Conservation (phyloP, 2,113 vertebrate species). For the Microtus ochrogaster region DNA sequence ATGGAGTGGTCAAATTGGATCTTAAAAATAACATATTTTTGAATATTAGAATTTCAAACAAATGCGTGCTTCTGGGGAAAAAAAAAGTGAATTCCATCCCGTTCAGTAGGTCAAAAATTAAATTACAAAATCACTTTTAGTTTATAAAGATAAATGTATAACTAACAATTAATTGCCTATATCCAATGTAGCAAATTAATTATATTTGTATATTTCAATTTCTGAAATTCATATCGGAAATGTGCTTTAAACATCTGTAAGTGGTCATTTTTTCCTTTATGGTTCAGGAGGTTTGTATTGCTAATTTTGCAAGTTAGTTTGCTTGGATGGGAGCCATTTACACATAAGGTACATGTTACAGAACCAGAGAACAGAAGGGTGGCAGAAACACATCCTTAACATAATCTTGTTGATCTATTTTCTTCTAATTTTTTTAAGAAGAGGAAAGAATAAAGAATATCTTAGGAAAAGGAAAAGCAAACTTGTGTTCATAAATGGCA, state of each 20-base stretch:
- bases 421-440: neutral
- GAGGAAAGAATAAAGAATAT: neutral
- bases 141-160: slow-evolving; percentile 20
- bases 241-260: slow-evolving; percentile 48
- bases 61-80: neutral
- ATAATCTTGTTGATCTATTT: neutral
- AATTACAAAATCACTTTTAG: neutral
- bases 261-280: slow-evolving; percentile 44
- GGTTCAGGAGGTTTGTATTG: slow-evolving; percentile 1
- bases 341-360: slow-evolving; percentile 42
- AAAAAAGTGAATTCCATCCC: accelerated
- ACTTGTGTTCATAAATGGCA: neutral
- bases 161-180: slow-evolving; percentile 23
- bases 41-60: slow-evolving; percentile 46
- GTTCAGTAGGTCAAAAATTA: neutral
- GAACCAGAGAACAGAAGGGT: neutral
- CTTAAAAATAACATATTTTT: slow-evolving; percentile 53
- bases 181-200: slow-evolving; percentile 39
- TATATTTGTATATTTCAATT: slow-evolving; percentile 16
- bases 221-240: slow-evolving; percentile 50
- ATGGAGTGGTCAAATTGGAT: neutral
- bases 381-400: neutral
- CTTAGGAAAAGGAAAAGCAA: neutral
- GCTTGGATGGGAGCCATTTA: slow-evolving; percentile 3
- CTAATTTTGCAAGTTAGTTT: slow-evolving; percentile 53